These are phyloP conservation scores for Thelaira solivaga DNA, from an alignment of 2,888 invertebrate species.

Conservation along the genomic window DNA sequence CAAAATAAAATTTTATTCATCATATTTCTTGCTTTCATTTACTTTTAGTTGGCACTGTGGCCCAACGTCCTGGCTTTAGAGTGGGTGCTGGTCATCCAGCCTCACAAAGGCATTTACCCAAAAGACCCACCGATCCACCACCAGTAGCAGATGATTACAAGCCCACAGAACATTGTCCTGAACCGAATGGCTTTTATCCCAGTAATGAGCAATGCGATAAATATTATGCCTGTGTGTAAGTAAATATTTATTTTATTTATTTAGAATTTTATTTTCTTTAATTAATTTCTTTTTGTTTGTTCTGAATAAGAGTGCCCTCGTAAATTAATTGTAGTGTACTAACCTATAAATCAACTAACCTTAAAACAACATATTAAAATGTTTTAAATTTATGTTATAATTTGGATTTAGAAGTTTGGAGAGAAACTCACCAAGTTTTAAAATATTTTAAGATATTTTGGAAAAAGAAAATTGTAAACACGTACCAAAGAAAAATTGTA, in stretches of 20 bases:
- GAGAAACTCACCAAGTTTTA: too few relatives aligned
- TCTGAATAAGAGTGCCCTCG: too few relatives aligned
- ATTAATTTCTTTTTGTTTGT: too few relatives aligned
- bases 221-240: constrained; percentile 87
- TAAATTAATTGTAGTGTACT: too few relatives aligned
- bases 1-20: neutral
- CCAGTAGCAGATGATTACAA: constrained; percentile 78
- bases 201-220: constrained; percentile 93
- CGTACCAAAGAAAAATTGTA: too few relatives aligned
- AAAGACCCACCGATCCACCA: constrained; percentile 69
- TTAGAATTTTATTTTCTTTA: too few relatives aligned
- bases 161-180: constrained; percentile 85
- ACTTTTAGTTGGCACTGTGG: constrained; percentile 69
- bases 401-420: too few relatives aligned
- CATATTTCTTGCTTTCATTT: constrained; percentile 15
- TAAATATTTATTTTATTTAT: constrained; percentile 19
- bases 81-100: constrained; percentile 70
- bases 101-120: constrained; percentile 72
- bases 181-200: constrained; percentile 89
- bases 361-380: too few relatives aligned
- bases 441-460: too few relatives aligned
- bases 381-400: too few relatives aligned
- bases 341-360: too few relatives aligned
- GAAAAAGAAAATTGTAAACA: too few relatives aligned
- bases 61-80: constrained; percentile 70